Percentiles rank a stretch among this genome's conserved stretches.
Conservation (phyloP, 2,797 vertebrate species). For the Halcyon badia region DNA sequence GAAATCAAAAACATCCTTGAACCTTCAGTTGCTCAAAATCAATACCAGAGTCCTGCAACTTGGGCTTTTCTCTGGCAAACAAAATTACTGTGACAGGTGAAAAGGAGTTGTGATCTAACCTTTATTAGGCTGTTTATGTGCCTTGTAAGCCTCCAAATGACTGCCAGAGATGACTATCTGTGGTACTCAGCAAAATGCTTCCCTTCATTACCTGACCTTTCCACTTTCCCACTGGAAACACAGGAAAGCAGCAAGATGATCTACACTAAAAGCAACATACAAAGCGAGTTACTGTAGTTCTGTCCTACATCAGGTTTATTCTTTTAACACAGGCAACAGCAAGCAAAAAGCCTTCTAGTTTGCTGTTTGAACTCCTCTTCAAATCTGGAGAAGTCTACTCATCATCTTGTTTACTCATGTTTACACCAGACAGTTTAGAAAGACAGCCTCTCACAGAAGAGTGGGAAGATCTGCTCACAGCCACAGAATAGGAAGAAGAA, state of each 20-base stretch:
- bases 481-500: not conserved
- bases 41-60: not conserved
- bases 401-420: not conserved
- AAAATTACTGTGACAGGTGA: not conserved
- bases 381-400: not conserved
- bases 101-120: conserved; percentile 1
- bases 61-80: conserved; percentile 3
- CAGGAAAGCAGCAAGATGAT: not conserved
- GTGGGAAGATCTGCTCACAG: not conserved
- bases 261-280: not conserved
- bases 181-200: not conserved
- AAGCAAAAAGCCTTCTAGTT: not conserved
- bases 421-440: not conserved
- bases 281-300: not conserved
- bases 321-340: not conserved
- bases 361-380: not conserved
- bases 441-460: not conserved
- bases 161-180: not conserved
- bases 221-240: not conserved
- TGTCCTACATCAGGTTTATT: not conserved
- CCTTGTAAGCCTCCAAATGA: not conserved
- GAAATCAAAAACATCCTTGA: not conserved
- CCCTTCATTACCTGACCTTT: conserved; percentile 4
- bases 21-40: not conserved
- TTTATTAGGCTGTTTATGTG: not conserved